A percentile compares a stretch with the other conserved stretches of the same genome.
Evolutionary conservation across 2,888 invertebrate genomes (phyloP).

Genomic region (Thecocarcelia acutangulata): DNA sequence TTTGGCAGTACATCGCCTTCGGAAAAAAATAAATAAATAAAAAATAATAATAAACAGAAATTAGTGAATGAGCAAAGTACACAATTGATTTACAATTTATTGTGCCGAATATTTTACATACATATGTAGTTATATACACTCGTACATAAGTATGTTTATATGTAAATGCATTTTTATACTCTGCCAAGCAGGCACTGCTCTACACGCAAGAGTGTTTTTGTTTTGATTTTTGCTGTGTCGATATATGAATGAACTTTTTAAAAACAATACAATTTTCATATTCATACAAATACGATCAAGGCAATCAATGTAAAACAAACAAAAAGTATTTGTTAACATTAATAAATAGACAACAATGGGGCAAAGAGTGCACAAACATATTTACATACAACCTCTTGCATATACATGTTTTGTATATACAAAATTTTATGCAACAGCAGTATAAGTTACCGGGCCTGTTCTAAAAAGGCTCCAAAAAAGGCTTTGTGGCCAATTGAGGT

Average conservation of each 20-base stretch:
- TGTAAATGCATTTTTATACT: conserved; percentile 1
- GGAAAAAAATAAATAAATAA: conserved; percentile 9
- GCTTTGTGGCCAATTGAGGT: too few relatives aligned
- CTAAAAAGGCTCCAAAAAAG: too few relatives aligned
- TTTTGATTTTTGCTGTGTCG: background rate
- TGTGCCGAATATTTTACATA: conserved; percentile 21
- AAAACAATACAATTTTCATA: conserved; percentile 63
- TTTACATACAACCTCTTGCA: background rate
- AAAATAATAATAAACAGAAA: conserved; percentile 34
- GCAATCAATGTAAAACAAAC: conserved; percentile 61
- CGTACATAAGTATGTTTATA: background rate
- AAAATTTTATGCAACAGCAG: too few relatives aligned
- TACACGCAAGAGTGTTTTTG: background rate
- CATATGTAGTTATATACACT: background rate
- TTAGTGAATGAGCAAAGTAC: conserved; percentile 46
- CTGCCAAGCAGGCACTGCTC: background rate
- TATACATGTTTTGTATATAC: too few relatives aligned
- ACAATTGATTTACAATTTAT: conserved; percentile 63
- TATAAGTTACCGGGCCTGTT: too few relatives aligned
- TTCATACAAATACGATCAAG: conserved; percentile 54
- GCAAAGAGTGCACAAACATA: conserved; percentile 13
- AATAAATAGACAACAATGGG: conserved; percentile 53
- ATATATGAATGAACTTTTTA: conserved; percentile 46
- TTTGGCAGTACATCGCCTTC: conserved; percentile 20
- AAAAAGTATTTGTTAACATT: conserved; percentile 61